phyloP scores from a whole-genome alignment of 2,113 vertebrate genomes.

The Oreochromis tanganicae region DNA sequence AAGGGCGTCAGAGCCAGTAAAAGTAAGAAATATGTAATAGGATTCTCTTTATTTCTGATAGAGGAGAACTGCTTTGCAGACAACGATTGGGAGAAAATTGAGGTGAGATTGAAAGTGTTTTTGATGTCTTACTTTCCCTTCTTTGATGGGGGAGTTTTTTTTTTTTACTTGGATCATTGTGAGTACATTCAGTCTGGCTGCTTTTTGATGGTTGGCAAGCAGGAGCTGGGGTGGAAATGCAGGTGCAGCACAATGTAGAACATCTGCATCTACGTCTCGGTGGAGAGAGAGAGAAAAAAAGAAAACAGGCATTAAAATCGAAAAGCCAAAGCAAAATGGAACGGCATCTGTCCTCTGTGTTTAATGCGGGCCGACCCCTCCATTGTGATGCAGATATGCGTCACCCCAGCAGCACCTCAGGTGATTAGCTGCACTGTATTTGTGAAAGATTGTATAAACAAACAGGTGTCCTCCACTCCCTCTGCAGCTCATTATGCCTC shows the following conservation, averaged over 20 bases:
- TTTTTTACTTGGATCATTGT: neutral
- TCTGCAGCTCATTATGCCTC: constrained; percentile 65
- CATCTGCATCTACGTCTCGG: constrained; percentile 54
- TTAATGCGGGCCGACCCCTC: constrained; percentile 45
- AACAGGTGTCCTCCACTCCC: constrained; percentile 68
- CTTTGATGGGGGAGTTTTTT: neutral
- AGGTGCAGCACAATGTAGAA: constrained; percentile 58
- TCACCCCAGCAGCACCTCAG: constrained; percentile 54
- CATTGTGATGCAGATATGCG: constrained; percentile 62
- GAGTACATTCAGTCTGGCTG: neutral
- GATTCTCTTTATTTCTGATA: constrained; percentile 52
- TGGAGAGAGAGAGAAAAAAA: neutral
- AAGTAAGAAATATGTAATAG: constrained; percentile 62
- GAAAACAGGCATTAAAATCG: constrained; percentile 28
- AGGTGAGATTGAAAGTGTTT: constrained; percentile 50
- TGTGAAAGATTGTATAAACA: constrained; percentile 55
- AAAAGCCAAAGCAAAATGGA: constrained; percentile 54
- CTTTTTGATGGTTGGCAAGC: constrained; percentile 34
- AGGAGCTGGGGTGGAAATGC: constrained; percentile 41
- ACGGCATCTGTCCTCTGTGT: constrained; percentile 57
- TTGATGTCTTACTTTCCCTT: constrained; percentile 41
- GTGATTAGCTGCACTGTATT: constrained; percentile 66
- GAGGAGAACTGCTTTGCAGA: constrained; percentile 47
- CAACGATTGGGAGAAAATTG: constrained; percentile 50
- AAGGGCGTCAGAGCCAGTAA: constrained; percentile 57